Evolutionary conservation across 2,797 vertebrate species (phyloP).

Genomic region (Peromyscus melanophrys): DNA sequence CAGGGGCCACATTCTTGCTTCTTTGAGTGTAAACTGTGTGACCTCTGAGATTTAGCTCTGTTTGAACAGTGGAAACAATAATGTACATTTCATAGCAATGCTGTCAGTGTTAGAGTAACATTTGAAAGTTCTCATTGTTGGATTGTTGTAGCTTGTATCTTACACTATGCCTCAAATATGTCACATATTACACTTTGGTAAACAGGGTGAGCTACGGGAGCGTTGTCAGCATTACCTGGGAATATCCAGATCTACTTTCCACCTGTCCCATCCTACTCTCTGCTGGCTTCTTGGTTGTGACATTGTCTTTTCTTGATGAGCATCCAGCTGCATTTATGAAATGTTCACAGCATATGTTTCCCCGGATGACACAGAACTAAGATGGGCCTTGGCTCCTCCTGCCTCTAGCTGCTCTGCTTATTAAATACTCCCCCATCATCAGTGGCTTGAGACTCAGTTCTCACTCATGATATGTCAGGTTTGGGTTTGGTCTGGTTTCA

Average conservation of each 20-base stretch:
- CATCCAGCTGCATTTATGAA: not conserved
- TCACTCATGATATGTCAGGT: not conserved
- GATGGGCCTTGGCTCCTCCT: not conserved
- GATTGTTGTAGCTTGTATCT: not conserved
- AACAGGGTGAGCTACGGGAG: not conserved
- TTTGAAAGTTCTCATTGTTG: not conserved
- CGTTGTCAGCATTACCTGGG: not conserved
- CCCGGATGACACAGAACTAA: not conserved
- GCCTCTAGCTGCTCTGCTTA: not conserved
- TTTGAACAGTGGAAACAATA: slow-evolving; percentile 11
- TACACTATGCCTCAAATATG: not conserved
- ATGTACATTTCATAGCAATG: not conserved
- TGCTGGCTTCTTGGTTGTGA: not conserved
- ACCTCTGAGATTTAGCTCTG: not conserved
- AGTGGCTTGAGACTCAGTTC: not conserved
- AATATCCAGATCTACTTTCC: not conserved
- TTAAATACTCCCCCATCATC: not conserved
- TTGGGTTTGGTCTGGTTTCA: not conserved
- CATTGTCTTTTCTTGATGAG: not conserved
- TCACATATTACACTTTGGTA: not conserved
- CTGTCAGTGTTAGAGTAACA: not conserved
- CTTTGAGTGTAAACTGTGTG: not conserved
- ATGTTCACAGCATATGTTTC: not conserved
- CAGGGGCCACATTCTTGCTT: not conserved
- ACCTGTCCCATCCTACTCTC: not conserved